Percentiles rank a stretch among this genome's conserved stretches.
Evolutionary conservation across 2,888 invertebrate species (phyloP).

Genomic region (Heliconius aoede): DNA sequence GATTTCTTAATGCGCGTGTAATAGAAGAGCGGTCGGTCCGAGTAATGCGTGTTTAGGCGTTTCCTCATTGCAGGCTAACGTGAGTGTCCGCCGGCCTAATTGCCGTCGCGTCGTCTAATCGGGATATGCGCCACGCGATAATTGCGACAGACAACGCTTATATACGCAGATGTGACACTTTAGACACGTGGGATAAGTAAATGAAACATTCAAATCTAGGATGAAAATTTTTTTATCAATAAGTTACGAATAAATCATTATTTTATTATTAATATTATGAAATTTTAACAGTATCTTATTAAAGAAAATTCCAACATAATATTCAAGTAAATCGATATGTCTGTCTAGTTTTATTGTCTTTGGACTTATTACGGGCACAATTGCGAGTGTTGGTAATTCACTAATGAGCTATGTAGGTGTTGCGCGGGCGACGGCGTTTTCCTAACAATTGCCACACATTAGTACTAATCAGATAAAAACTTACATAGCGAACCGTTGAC

Average conservation of each 20-base stretch:
- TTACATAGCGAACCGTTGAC: conserved; percentile 53
- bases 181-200: background rate
- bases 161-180: conserved; percentile 52
- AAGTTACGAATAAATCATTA: background rate
- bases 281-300: background rate
- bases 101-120: conserved; percentile 80
- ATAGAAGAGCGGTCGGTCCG: conserved; percentile 60
- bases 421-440: conserved; percentile 80
- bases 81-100: conserved; percentile 83
- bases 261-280: background rate
- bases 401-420: conserved; percentile 82
- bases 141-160: conserved; percentile 74
- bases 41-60: conserved; percentile 79
- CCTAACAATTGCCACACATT: conserved; percentile 68
- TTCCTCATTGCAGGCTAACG: conserved; percentile 83
- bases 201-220: background rate
- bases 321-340: conserved; percentile 53
- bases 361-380: conserved; percentile 78
- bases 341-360: conserved; percentile 60
- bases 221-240: background rate
- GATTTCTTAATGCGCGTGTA: conserved; percentile 59
- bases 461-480: conserved; percentile 67
- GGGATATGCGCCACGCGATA: conserved; percentile 82
- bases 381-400: conserved; percentile 80
- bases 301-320: background rate